Evolutionary conservation across 2,888 invertebrate genomes (phyloP).

Genomic region (Strigamia maritima): DNA sequence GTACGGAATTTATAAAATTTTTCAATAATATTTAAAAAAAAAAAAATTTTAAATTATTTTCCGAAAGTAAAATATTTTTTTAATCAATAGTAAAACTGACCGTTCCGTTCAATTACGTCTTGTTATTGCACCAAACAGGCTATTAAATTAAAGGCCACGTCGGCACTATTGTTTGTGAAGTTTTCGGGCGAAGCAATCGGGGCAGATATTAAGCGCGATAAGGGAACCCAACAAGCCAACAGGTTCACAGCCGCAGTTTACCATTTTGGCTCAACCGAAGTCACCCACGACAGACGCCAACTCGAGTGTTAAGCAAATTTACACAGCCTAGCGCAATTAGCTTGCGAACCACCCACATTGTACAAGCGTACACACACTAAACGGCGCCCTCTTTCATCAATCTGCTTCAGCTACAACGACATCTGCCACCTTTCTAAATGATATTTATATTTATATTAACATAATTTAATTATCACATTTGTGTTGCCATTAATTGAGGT

Average conservation of each 20-base stretch:
- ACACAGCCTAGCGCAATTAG: conserved; percentile 26
- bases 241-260: neutral
- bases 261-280: neutral
- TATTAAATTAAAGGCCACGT: neutral
- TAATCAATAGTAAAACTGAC: neutral
- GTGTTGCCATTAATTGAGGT: no score
- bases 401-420: neutral
- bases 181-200: neutral
- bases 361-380: neutral
- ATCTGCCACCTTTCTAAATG: neutral
- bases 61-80: no score
- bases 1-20: no score
- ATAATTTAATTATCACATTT: neutral
- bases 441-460: neutral
- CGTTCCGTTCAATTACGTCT: neutral
- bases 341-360: neutral
- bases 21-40: no score
- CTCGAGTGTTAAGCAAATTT: conserved; percentile 22
- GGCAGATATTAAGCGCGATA: neutral
- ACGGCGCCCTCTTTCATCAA: conserved; percentile 1
- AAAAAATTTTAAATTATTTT: no score
- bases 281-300: conserved; percentile 5
- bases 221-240: neutral
- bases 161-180: neutral
- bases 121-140: neutral